These are phyloP conservation scores for Cydia pomonella DNA, from an alignment of 1,140 invertebrate species.

Conservation along the genomic window DNA sequence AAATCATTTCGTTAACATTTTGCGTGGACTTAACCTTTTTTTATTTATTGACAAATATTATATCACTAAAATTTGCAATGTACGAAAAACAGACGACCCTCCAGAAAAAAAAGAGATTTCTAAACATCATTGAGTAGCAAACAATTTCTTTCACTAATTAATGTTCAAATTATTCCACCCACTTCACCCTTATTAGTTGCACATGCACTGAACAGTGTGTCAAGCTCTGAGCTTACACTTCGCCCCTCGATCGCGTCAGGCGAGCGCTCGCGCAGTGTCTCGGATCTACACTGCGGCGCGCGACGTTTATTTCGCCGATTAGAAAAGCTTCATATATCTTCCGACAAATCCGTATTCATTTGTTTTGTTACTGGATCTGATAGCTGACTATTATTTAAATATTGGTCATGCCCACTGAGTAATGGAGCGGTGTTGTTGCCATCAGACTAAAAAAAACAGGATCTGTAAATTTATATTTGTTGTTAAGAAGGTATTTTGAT, in stretches of 20 bases:
- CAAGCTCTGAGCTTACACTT: neutral
- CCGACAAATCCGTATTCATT: slow-evolving; percentile 13
- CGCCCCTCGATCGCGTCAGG: neutral
- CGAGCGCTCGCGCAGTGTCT: slow-evolving; percentile 5
- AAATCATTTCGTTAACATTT: too few relatives aligned
- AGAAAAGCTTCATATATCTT: slow-evolving; percentile 8
- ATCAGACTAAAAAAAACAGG: neutral
- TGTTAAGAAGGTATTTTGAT: too few relatives aligned
- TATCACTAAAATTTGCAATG: neutral
- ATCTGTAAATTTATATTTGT: too few relatives aligned
- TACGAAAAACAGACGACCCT: neutral
- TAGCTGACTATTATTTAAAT: neutral
- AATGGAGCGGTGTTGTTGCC: neutral
- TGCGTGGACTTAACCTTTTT: neutral
- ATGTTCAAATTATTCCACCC: neutral
- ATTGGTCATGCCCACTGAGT: slow-evolving; percentile 1
- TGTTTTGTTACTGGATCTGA: slow-evolving; percentile 4
- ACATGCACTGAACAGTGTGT: slow-evolving; percentile 9
- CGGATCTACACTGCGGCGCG: slow-evolving; percentile 22
- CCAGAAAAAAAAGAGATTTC: neutral
- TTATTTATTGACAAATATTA: neutral
- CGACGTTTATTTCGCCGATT: slow-evolving; percentile 14
- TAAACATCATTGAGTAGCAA: neutral
- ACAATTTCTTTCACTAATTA: neutral
- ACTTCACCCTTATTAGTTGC: slow-evolving; percentile 11